A percentile compares a stretch with the other conserved stretches of the same genome.
Evolutionary conservation across 2,888 invertebrate genomes (phyloP).

Genomic region (Acleris sparsana): DNA sequence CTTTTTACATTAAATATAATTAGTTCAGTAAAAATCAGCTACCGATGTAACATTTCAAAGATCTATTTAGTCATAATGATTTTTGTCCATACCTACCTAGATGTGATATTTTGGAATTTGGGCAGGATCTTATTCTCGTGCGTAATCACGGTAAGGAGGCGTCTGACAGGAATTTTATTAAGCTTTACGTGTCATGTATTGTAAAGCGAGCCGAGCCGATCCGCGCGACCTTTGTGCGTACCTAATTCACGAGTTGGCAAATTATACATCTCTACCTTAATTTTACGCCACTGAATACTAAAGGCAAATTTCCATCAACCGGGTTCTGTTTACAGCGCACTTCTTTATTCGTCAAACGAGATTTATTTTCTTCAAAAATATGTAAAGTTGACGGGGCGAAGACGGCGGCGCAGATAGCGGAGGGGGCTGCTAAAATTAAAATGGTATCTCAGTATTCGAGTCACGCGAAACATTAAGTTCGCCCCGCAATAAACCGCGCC

Average conservation of each 20-base stretch:
- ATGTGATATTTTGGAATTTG: constrained; percentile 7
- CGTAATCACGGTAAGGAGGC: constrained; percentile 14
- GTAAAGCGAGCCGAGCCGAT: constrained; percentile 24
- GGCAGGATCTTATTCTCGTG: constrained; percentile 4
- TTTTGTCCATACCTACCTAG: too few relatives aligned
- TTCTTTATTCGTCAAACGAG: constrained; percentile 78
- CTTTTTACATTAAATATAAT: too few relatives aligned
- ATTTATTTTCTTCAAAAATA: constrained; percentile 78
- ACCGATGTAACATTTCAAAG: too few relatives aligned
- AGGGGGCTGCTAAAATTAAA: constrained; percentile 76
- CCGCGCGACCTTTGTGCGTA: constrained; percentile 27
- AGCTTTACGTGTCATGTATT: constrained; percentile 30
- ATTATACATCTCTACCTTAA: constrained; percentile 48
- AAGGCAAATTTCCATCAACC: constrained; percentile 74
- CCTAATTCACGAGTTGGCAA: constrained; percentile 35
- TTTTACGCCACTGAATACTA: constrained; percentile 66
- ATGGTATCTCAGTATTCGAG: constrained; percentile 79
- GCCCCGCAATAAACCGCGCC: constrained; percentile 76
- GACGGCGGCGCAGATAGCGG: constrained; percentile 57
- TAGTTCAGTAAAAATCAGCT: too few relatives aligned
- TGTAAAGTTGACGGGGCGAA: constrained; percentile 68
- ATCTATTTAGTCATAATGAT: too few relatives aligned
- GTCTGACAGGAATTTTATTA: constrained; percentile 22
- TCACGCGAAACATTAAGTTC: constrained; percentile 82
- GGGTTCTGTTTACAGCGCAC: constrained; percentile 69